These are phyloP conservation scores for Trilocha varians DNA, from an alignment of 2,888 invertebrate genomes.

Conservation along the genomic window DNA sequence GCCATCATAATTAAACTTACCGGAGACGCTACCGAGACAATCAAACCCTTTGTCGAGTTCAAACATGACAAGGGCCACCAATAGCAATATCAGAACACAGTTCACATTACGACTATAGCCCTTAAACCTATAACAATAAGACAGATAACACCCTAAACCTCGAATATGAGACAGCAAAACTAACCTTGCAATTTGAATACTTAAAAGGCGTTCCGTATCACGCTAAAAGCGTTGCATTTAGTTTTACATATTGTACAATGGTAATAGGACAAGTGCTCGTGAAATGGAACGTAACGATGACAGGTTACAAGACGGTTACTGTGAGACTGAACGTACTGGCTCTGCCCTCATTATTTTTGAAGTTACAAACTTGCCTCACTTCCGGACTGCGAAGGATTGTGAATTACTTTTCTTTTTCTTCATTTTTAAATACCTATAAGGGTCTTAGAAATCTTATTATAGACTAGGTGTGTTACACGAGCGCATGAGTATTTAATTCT, in stretches of 20 bases:
- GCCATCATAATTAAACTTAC: constrained; percentile 41
- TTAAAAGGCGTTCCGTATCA: constrained; percentile 57
- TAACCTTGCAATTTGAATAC: constrained; percentile 19
- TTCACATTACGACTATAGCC: neutral
- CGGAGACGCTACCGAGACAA: constrained; percentile 27
- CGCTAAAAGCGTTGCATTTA: constrained; percentile 43
- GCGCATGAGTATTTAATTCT: too few relatives aligned
- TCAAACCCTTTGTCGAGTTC: constrained; percentile 44
- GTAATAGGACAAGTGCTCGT: constrained; percentile 52
- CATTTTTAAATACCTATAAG: too few relatives aligned
- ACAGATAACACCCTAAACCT: neutral
- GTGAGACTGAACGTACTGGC: constrained; percentile 11
- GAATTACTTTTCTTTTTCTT: too few relatives aligned
- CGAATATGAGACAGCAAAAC: constrained; percentile 6
- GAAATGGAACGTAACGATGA: constrained; percentile 47
- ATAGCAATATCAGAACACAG: neutral
- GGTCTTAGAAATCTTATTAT: too few relatives aligned
- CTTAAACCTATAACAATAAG: neutral
- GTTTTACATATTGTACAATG: constrained; percentile 44
- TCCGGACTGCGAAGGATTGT: too few relatives aligned
- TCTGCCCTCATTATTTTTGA: constrained; percentile 3
- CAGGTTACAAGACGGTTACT: constrained; percentile 38
- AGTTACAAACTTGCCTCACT: too few relatives aligned
- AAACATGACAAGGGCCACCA: constrained; percentile 27
- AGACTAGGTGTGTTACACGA: too few relatives aligned